Percentiles rank a stretch among this genome's conserved stretches.
Evolutionary conservation across 2,888 invertebrate genomes (phyloP).

Genomic region (Hydropsyche betteni): DNA sequence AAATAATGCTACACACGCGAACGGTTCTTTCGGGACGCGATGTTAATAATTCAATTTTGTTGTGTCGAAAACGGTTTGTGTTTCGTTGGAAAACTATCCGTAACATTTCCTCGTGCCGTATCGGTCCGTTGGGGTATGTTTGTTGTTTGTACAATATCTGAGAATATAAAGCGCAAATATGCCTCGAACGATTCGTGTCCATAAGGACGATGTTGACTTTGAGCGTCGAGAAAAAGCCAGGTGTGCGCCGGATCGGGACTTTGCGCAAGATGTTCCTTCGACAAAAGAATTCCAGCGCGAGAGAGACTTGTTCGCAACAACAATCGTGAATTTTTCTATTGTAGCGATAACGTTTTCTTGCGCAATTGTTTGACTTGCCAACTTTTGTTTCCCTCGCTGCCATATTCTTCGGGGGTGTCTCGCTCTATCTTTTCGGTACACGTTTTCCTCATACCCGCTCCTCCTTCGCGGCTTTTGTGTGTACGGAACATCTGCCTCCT

Average conservation of each 20-base stretch:
- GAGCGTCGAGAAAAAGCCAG: slow-evolving; percentile 6
- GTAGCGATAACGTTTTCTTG: slow-evolving; percentile 47
- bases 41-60: background rate
- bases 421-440: background rate
- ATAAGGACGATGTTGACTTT: slow-evolving; percentile 5
- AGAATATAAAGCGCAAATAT: slow-evolving; percentile 9
- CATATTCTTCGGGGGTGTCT: background rate
- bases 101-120: too few relatives aligned
- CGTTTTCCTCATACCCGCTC: background rate
- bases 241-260: slow-evolving; percentile 22
- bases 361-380: slow-evolving; percentile 47
- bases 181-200: background rate
- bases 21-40: too few relatives aligned
- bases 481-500: slow-evolving; percentile 9
- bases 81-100: too few relatives aligned
- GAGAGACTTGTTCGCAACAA: slow-evolving; percentile 44
- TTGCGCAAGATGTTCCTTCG: slow-evolving; percentile 48
- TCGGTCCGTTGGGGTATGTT: background rate
- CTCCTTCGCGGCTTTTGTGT: background rate
- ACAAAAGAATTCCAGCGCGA: slow-evolving; percentile 50
- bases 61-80: too few relatives aligned
- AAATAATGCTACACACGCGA: slow-evolving; percentile 9
- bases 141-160: background rate
- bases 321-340: slow-evolving; percentile 45
- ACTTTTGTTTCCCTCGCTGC: slow-evolving; percentile 41